phyloP scores from a whole-genome alignment of 2,888 invertebrate genomes.

The Odontocerum albicorne region DNA sequence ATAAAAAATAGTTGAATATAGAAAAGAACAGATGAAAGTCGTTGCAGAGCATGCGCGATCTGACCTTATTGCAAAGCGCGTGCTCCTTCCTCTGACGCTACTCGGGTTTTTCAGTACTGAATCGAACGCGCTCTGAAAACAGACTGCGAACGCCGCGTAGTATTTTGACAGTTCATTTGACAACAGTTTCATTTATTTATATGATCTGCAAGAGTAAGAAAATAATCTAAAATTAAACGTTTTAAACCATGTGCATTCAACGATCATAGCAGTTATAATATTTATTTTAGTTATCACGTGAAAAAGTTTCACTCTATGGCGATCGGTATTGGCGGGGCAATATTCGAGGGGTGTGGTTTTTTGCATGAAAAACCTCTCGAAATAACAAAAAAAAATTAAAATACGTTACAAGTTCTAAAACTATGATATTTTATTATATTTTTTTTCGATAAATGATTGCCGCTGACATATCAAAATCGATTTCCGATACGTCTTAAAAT shows the following conservation, averaged over 20 bases:
- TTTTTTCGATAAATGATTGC: not conserved
- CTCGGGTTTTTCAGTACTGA: constrained; percentile 25
- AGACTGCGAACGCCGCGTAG: not conserved
- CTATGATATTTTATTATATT: too few relatives aligned
- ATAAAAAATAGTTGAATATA: not conserved
- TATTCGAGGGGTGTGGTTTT: constrained; percentile 11
- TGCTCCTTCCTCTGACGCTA: constrained; percentile 13
- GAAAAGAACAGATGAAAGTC: not conserved
- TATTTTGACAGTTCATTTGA: constrained; percentile 9
- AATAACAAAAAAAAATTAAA: too few relatives aligned
- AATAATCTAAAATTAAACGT: not conserved
- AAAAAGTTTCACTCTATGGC: not conserved
- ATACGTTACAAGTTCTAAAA: too few relatives aligned
- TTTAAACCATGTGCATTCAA: not conserved
- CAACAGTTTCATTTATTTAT: too few relatives aligned
- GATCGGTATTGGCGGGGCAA: not conserved
- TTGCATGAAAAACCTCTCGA: too few relatives aligned
- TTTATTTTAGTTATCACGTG: not conserved
- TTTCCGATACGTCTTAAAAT: constrained; percentile 19
- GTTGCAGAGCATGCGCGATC: constrained; percentile 7
- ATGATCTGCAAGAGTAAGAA: too few relatives aligned
- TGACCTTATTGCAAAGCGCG: not conserved
- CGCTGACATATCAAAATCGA: constrained; percentile 7
- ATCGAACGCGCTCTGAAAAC: constrained; percentile 6
- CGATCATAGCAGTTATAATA: constrained; percentile 5